phyloP scores from a whole-genome alignment of 1,140 invertebrate species.

The Drosophila subobscura region DNA sequence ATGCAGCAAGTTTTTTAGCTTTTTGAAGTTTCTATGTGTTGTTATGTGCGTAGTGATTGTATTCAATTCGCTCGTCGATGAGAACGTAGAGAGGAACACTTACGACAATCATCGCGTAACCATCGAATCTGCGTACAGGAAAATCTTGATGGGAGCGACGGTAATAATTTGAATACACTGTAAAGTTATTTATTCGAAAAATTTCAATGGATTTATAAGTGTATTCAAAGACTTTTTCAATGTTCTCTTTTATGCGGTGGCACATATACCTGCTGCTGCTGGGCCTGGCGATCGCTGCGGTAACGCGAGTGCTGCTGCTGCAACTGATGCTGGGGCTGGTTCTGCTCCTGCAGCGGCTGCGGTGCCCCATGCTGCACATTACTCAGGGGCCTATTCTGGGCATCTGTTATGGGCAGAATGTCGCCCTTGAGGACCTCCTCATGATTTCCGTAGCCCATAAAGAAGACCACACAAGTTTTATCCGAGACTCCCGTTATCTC shows the following conservation, averaged over 20 bases:
- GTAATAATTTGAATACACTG: constrained; percentile 29
- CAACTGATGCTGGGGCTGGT: constrained; percentile 8
- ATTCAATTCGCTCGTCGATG: no score
- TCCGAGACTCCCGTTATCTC: constrained; percentile 91
- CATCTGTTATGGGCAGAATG: constrained; percentile 88
- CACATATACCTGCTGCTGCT: constrained; percentile 82
- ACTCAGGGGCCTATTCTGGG: constrained; percentile 65
- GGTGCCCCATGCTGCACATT: constrained; percentile 31
- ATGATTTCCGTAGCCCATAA: constrained; percentile 94
- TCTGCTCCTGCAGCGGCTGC: constrained; percentile 13
- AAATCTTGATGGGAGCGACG: no score
- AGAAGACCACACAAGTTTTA: constrained; percentile 92
- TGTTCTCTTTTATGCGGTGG: constrained; percentile 83
- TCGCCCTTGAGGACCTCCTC: constrained; percentile 93
- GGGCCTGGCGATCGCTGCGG: constrained; percentile 73
- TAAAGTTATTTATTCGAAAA: constrained; percentile 53
- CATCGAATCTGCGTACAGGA: no score
- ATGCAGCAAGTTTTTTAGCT: no score
- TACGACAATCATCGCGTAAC: no score
- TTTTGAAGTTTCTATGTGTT: no score
- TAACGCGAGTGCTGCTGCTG: constrained; percentile 55
- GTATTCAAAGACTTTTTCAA: constrained; percentile 32
- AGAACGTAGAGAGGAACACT: no score
- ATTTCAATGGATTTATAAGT: constrained; percentile 62
- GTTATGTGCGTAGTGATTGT: no score